A percentile compares a stretch with the other conserved stretches of the same genome.
These are phyloP conservation scores for Pedionomus torquatus DNA, from an alignment of 2,113 vertebrate genomes.

Conservation along the genomic window DNA sequence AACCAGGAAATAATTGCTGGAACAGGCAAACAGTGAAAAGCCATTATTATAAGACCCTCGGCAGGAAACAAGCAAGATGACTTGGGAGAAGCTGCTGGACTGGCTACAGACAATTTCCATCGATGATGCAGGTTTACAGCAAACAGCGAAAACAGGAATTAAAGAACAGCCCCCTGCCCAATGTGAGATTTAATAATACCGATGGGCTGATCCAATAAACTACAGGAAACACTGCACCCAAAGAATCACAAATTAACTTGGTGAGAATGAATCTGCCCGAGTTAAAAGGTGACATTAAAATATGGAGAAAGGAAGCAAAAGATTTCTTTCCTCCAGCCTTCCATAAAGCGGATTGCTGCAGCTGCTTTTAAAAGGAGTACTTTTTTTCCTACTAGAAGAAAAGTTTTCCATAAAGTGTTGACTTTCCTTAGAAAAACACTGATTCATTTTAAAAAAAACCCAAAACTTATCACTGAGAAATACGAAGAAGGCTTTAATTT, in stretches of 20 bases:
- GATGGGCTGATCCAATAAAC: neutral
- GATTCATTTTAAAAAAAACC: neutral
- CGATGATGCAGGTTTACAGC: neutral
- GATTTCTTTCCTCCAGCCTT: neutral
- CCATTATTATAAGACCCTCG: conserved; percentile 32
- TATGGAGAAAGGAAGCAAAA: neutral
- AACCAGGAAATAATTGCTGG: conserved; percentile 62
- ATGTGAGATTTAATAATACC: neutral
- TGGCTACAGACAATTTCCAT: neutral
- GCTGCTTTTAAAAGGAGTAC: neutral
- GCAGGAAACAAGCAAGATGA: conserved; percentile 25
- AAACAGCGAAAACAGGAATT: neutral
- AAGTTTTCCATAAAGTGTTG: neutral
- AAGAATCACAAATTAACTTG: neutral
- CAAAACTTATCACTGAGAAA: neutral
- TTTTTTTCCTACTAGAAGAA: neutral
- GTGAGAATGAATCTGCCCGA: neutral
- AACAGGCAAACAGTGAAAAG: conserved; percentile 40
- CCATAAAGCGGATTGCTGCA: neutral
- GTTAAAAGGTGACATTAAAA: neutral
- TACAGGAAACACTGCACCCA: neutral
- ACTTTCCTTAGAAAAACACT: neutral
- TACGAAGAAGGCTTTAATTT: neutral
- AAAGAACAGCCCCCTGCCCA: neutral
- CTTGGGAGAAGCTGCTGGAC: conserved; percentile 31